phyloP scores from a whole-genome alignment of 2,888 invertebrate genomes.

The Drosophila infuscata region DNA sequence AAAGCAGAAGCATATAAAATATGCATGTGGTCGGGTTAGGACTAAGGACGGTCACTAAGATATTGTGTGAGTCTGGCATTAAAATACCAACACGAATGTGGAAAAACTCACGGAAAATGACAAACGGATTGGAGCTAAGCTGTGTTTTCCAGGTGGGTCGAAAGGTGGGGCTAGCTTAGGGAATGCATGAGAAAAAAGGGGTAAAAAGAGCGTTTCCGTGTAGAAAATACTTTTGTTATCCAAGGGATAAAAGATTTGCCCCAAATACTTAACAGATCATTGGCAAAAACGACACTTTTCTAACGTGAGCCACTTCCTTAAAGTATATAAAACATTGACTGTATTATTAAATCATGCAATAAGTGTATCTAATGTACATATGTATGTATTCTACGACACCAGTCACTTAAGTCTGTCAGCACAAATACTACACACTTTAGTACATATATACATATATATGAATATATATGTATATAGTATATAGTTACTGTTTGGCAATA shows the following conservation, averaged over 20 bases:
- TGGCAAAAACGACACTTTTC: neutral
- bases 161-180: conserved; percentile 2
- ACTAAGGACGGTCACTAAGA: neutral
- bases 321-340: neutral
- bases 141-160: conserved; percentile 7
- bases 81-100: conserved; percentile 34
- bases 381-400: neutral
- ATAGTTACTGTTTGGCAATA: conserved; percentile 2
- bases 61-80: conserved; percentile 4
- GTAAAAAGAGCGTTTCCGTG: neutral
- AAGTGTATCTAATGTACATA: neutral
- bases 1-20: neutral
- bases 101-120: conserved; percentile 46
- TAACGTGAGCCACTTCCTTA: neutral
- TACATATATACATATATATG: neutral
- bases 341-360: conserved; percentile 4
- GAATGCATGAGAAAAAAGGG: neutral
- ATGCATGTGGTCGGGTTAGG: conserved; percentile 8
- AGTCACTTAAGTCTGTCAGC: conserved; percentile 6
- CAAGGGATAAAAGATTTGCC: neutral
- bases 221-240: conserved; percentile 3
- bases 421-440: neutral
- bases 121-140: conserved; percentile 37
- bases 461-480: neutral
- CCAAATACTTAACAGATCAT: conserved; percentile 11